Base-by-base conservation (phyloP, 2,888 invertebrate species). In the Chirona hameri region DNA sequence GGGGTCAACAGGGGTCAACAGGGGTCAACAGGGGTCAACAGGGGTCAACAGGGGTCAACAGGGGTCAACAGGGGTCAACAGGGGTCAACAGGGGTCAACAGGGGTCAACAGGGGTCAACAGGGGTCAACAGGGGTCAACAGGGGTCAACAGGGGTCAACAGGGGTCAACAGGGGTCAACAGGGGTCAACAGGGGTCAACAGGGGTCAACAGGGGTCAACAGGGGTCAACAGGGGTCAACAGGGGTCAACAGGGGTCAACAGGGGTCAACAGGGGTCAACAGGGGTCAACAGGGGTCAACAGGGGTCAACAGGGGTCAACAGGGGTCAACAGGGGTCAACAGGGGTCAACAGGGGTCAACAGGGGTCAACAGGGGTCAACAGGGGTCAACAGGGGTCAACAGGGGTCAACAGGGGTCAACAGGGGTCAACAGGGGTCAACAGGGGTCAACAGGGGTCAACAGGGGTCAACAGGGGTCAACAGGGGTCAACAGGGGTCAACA, bases 71-170 rank as follows among this genome's bases (percentile, higher is more conserved):
- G 14, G 10, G 29, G 0, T 69, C 14, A 21, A 4, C 31, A 72
- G 18, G 18, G 4, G 4, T 18, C 14, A 27, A 12, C 57, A 18
- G n/a, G 2, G 57, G 15, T 14, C 18, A 14, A 55, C 10, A 14
- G 10, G 10, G 55, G 55, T 55, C 55, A 55, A 60, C 10, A 4
- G 5, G 0, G 10, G 24, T 10, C n/a, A 10, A n/a, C 24, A n/a
- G 1, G 14, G 29, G 4, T 15, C 21, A n/a, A n/a, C n/a, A n/a
- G n/a, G 97, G 90, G n/a, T 14, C 29, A 39, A 12, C 27, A 10
- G 27, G 10, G 31, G 18, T 4, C 21, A 24, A 24, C 31, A 39
- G 7, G 7, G 60, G 3, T 24, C 39, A 39, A 39, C 39, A 39
- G 39, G 18, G 65, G 65, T 65, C 60, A n/a, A 60, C 21, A 4